Base-by-base conservation (phyloP, 2,113 vertebrate species). In the Corythoichthys intestinalis region DNA sequence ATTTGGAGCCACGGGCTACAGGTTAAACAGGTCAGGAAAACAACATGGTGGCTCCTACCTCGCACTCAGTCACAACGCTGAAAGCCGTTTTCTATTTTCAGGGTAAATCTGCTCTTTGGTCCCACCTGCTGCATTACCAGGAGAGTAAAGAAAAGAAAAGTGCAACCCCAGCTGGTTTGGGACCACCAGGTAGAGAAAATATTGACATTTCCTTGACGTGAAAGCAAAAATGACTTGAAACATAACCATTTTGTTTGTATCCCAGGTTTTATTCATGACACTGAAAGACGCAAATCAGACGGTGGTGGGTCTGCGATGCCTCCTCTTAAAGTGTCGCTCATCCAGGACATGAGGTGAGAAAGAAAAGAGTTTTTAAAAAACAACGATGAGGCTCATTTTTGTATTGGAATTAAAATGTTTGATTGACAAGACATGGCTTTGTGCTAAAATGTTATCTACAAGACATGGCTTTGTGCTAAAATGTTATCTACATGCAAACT, bases 21-120 rank as follows among this genome's bases (percentile, higher is more conserved):
- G 75, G 89, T 97, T 74, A 99, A 99, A 86, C 97, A 98, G 96
- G 97, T 93, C 46, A 75, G 83, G 34, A 62, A 59, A 28, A n/a
- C 53, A 54, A 65, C 49, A 54, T 17, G 28, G 17, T 4, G 8
- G 4, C 2, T 34, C 20, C 41, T 28, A 4, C 4, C 28, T 37
- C 8, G 49, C n/a, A 56, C 17, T 35, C n/a, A 7, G 64, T 50
- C 50, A 34, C 48, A 11, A 3, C 5, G 56, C 53, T 48, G 46
- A n/a, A 11, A 0, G 41, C 11, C 11, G 4, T 58, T 74, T 63
- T 58, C 1, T 67, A 3, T n/a, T 77, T 78, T 69, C 80, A 98
- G 97, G 97, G 97, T 28, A 98, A 98, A 78, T 99, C 97, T 66
- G 97, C 97, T 50, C 90, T 99, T 82, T 99, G 97, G 97, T 98